A percentile compares a stretch with the other conserved stretches of the same genome.
Conservation (phyloP, 2,888 invertebrate genomes). For the Bombylius major region DNA sequence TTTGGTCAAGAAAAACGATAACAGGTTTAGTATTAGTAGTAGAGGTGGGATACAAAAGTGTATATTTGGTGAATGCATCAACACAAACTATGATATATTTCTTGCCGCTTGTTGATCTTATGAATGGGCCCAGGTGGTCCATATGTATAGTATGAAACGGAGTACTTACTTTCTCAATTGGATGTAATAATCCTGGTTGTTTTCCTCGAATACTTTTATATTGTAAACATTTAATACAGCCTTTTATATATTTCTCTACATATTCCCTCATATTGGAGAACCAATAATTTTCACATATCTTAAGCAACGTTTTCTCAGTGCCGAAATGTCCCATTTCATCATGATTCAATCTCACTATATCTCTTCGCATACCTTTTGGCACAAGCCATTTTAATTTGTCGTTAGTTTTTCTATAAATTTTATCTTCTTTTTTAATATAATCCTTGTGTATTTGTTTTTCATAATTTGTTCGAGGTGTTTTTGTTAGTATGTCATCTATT, state of each 20-base stretch:
- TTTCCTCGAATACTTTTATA: slow-evolving; percentile 21
- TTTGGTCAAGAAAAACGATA: slow-evolving; percentile 19
- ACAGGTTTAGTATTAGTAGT: slow-evolving; percentile 21
- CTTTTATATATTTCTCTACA: slow-evolving; percentile 27
- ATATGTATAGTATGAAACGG: slow-evolving; percentile 34
- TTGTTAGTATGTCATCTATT: not conserved
- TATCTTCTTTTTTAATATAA: slow-evolving; percentile 10
- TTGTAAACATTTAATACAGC: slow-evolving; percentile 24
- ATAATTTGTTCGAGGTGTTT: not conserved
- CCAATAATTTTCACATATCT: slow-evolving; percentile 27
- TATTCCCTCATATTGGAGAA: slow-evolving; percentile 29
- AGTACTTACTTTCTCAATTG: slow-evolving; percentile 28
- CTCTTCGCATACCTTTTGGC: slow-evolving; percentile 12
- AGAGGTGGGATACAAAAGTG: slow-evolving; percentile 22
- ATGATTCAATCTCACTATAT: slow-evolving; percentile 14
- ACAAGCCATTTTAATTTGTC: slow-evolving; percentile 14
- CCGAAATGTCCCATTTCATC: slow-evolving; percentile 16
- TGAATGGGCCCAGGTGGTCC: slow-evolving; percentile 34
- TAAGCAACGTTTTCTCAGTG: slow-evolving; percentile 17
- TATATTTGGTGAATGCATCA: slow-evolving; percentile 29
- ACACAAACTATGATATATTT: slow-evolving; percentile 25
- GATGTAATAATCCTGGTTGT: slow-evolving; percentile 26
- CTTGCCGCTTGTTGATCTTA: slow-evolving; percentile 23
- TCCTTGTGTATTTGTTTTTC: slow-evolving; percentile 9
- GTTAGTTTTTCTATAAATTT: slow-evolving; percentile 13